A percentile compares a stretch with the other conserved stretches of the same genome.
These are phyloP conservation scores for Lophotriccus pileatus DNA, from an alignment of 2,797 vertebrate species.

Conservation along the genomic window DNA sequence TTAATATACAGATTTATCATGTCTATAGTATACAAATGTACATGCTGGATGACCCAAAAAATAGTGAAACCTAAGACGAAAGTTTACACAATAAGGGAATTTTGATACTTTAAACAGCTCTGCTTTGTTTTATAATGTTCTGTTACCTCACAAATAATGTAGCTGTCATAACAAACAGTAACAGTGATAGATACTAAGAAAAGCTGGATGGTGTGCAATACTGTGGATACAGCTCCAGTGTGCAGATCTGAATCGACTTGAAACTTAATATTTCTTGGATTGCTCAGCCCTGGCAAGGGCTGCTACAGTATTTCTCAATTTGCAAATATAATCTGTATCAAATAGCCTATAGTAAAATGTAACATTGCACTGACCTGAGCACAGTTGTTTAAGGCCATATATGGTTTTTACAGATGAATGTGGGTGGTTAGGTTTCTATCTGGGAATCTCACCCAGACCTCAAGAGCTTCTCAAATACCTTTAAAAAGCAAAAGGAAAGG, in stretches of 20 bases:
- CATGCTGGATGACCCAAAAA: neutral
- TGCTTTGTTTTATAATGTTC: conserved; percentile 29
- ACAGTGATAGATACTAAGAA: conserved; percentile 35
- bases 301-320: neutral
- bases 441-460: neutral
- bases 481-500: neutral
- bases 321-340: conserved; percentile 27
- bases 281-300: neutral
- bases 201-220: conserved; percentile 46
- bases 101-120: conserved; percentile 33
- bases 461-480: neutral
- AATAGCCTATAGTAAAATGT: neutral
- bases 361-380: neutral
- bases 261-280: conserved; percentile 31
- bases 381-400: neutral
- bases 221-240: neutral
- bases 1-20: conserved; percentile 43
- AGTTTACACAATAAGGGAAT: conserved; percentile 17
- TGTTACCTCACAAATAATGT: conserved; percentile 47
- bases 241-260: neutral
- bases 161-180: conserved; percentile 57
- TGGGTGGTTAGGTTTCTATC: neutral
- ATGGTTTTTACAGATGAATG: neutral
- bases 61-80: neutral
- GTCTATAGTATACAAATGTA: neutral